Evolutionary conservation across 2,888 invertebrate species (phyloP), one percentile per base, ranked within the genome.

Genomic region (Cosmia pyralina): DNA sequence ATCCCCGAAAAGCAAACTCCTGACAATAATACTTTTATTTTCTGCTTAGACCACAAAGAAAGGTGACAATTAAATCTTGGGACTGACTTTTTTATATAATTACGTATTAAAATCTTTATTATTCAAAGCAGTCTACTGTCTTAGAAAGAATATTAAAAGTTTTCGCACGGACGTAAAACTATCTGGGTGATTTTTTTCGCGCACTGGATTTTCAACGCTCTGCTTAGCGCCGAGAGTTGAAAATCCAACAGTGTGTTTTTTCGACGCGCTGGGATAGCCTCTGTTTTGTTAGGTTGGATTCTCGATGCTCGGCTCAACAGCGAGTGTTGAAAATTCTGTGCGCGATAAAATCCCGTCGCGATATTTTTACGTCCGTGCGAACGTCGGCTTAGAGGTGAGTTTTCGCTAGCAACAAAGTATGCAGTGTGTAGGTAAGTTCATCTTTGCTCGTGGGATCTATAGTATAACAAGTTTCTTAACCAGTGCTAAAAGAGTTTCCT

Each of bases 141-240:
- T n/a, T 3, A n/a, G 0, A 28, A 41, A 17, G 28, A 70, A 59
- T 70, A 58, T 71, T 67, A 69, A 44, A 71, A 69, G 13, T 52
- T 58, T 46, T 2, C 4, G 34, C n/a, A n/a, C n/a, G n/a, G n/a
- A n/a, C n/a, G n/a, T n/a, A n/a, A n/a, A n/a, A n/a, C n/a, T n/a
- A n/a, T n/a, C n/a, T n/a, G n/a, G n/a, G n/a, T n/a, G n/a, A n/a
- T n/a, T n/a, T n/a, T n/a, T n/a, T n/a, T n/a, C n/a, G n/a, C n/a
- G n/a, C n/a, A n/a, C n/a, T n/a, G n/a, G n/a, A n/a, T n/a, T n/a
- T n/a, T n/a, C n/a, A n/a, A n/a, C n/a, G n/a, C n/a, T n/a, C n/a
- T n/a, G n/a, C n/a, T n/a, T n/a, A n/a, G n/a, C n/a, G n/a, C n/a
- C n/a, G n/a, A n/a, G n/a, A n/a, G n/a, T n/a, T n/a, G n/a, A n/a